Percentiles rank a stretch among this genome's conserved stretches.
Evolutionary conservation across 2,797 vertebrate genomes (phyloP).

Genomic region (Cryptoprocta ferox): DNA sequence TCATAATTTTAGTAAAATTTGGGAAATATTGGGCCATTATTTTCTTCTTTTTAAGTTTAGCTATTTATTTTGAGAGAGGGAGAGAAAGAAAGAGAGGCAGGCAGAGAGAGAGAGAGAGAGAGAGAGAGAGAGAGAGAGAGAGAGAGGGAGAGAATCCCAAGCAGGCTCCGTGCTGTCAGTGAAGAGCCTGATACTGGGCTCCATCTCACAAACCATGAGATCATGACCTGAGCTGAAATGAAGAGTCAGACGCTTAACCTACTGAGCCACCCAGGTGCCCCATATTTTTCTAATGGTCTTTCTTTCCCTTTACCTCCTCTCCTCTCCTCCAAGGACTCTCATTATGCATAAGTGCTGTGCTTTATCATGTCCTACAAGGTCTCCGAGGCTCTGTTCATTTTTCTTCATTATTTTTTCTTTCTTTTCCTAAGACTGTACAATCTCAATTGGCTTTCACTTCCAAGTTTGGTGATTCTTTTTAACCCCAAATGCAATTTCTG

Average conservation of each 20-base stretch:
- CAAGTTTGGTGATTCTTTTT: background rate
- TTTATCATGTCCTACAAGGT: background rate
- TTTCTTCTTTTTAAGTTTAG: no score
- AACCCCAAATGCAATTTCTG: background rate
- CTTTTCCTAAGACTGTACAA: background rate
- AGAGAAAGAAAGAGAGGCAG: no score
- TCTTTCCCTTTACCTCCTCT: background rate
- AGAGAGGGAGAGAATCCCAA: no score
- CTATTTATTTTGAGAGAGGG: no score
- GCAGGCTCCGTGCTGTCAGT: no score
- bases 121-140: no score
- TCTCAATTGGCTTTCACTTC: background rate
- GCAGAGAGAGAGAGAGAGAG: no score
- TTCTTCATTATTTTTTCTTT: background rate
- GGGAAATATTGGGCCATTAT: background rate
- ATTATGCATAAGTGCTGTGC: background rate
- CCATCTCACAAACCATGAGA: no score
- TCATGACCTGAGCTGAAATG: no score
- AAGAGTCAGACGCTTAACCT: no score
- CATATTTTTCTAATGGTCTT: background rate
- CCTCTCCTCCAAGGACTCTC: background rate
- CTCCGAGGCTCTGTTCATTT: background rate
- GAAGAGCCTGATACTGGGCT: no score
- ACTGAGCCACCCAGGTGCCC: no score
- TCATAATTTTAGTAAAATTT: background rate